Conservation (phyloP, 2,888 invertebrate species). For the Helobdella robusta region DNA sequence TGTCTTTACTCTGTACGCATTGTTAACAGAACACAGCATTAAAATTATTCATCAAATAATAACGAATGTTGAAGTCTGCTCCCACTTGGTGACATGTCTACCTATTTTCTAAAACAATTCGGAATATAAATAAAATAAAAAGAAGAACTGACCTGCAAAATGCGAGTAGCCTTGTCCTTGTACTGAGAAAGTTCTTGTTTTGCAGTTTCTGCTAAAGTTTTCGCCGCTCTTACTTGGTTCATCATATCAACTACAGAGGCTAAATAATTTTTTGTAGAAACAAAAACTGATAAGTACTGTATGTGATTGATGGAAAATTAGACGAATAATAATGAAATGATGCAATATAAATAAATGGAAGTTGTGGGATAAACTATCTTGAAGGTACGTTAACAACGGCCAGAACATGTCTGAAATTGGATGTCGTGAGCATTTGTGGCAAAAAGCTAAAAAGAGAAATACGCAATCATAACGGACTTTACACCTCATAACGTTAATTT, state of each 20-base stretch:
- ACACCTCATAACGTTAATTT: too few relatives aligned
- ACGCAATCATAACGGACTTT: too few relatives aligned
- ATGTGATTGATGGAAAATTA: too few relatives aligned
- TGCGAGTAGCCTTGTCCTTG: conserved; percentile 67
- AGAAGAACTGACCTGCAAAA: conserved; percentile 56
- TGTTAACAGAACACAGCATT: not conserved
- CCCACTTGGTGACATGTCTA: not conserved
- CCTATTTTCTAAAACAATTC: not conserved
- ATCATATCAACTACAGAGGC: conserved; percentile 29
- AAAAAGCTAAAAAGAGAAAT: too few relatives aligned
- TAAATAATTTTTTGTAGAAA: too few relatives aligned
- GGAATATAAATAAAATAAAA: not conserved
- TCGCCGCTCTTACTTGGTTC: conserved; percentile 48
- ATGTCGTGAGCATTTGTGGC: too few relatives aligned
- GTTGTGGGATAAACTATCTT: too few relatives aligned
- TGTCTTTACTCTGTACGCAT: conserved; percentile 60
- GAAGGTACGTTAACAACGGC: too few relatives aligned
- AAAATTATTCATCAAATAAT: not conserved
- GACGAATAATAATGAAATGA: too few relatives aligned
- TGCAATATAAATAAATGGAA: too few relatives aligned
- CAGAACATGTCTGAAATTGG: too few relatives aligned
- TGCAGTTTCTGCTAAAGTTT: conserved; percentile 47
- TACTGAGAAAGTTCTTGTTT: conserved; percentile 64
- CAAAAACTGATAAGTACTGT: too few relatives aligned
- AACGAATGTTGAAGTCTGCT: not conserved